Conservation (phyloP, 2,888 invertebrate species). For the Caenorhabditis wallacei region DNA sequence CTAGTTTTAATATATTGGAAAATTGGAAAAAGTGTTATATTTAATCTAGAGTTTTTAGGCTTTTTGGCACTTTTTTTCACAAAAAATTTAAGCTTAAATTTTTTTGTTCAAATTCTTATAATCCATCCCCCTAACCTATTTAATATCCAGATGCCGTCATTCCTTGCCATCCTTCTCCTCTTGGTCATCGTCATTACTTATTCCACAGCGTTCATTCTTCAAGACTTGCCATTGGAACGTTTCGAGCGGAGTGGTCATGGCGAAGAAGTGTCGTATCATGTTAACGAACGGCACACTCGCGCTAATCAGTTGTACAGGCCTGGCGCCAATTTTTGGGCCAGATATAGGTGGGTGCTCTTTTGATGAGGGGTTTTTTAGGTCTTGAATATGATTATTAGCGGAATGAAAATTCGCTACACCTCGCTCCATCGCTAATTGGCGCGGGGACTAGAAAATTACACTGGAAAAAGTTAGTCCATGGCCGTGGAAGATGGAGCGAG, state of each 20-base stretch:
- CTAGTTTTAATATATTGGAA: no score
- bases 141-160: conserved; percentile 47
- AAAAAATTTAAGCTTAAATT: no score
- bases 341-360: conserved; percentile 39
- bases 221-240: conserved; percentile 66
- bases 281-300: conserved; percentile 37
- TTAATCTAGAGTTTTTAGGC: no score
- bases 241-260: conserved; percentile 57
- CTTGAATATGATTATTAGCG: no score
- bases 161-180: conserved; percentile 35
- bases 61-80: neutral
- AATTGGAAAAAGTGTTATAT: no score
- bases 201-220: conserved; percentile 58
- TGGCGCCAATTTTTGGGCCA: conserved; percentile 15
- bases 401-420: no score
- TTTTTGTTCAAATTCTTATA: no score
- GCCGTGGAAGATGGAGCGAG: no score
- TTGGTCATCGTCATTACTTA: conserved; percentile 10
- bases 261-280: conserved; percentile 16
- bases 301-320: conserved; percentile 31
- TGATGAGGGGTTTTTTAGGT: neutral
- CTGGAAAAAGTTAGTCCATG: no score
- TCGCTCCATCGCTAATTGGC: no score
- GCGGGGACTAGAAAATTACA: no score
- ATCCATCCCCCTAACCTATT: no score